These are phyloP conservation scores for Anser brachyrhynchus DNA, from an alignment of 2,113 vertebrate genomes.

Conservation along the genomic window DNA sequence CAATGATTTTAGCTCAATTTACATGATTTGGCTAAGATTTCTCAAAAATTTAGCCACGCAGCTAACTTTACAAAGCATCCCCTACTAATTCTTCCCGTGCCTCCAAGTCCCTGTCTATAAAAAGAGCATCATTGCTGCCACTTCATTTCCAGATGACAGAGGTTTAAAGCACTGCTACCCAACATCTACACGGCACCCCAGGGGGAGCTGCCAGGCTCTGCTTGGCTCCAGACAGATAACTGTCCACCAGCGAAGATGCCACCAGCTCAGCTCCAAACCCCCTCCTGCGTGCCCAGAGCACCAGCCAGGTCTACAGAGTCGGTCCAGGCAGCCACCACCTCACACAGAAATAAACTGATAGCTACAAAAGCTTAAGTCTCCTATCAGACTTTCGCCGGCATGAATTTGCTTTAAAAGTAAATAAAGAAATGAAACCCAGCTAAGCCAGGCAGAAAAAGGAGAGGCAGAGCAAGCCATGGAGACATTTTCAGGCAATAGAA, in stretches of 20 bases:
- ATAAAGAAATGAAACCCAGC: background rate
- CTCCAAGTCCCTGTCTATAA: background rate
- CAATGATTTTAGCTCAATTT: background rate
- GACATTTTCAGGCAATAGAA: conserved; percentile 2
- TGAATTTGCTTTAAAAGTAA: background rate
- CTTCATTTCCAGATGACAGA: conserved; percentile 24
- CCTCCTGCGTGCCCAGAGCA: background rate
- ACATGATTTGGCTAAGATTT: background rate
- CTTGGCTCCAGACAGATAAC: background rate
- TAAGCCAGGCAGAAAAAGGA: conserved; percentile 20
- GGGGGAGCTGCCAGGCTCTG: background rate
- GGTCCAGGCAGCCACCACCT: accelerated
- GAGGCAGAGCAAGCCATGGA: background rate
- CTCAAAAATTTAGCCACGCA: background rate
- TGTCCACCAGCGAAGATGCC: background rate
- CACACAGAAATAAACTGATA: background rate
- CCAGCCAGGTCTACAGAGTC: accelerated
- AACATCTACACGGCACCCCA: conserved; percentile 5
- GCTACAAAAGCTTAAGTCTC: background rate
- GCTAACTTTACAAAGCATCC: background rate
- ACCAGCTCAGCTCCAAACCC: background rate
- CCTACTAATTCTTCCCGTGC: background rate
- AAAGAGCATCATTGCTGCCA: conserved; percentile 8
- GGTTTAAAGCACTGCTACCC: conserved; percentile 36
- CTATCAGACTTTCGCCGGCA: background rate